Evolutionary conservation across 2,888 invertebrate genomes (phyloP), one percentile per base, ranked within the genome.

Genomic region (Leptinotarsa tumamoca): DNA sequence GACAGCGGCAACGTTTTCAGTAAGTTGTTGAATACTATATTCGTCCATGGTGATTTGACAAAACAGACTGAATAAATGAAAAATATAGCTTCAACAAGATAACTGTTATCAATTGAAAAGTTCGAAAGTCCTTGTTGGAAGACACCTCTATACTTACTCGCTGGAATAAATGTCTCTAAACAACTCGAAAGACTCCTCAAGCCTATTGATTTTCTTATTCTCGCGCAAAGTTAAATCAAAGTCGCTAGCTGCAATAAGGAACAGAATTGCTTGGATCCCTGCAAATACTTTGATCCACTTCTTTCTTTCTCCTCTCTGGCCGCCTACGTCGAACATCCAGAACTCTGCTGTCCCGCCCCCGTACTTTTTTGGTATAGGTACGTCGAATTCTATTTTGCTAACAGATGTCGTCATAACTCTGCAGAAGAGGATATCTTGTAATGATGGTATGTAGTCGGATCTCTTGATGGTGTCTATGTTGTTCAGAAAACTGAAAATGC

Each of bases 311-410:
- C 95, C 95, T 74, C 94, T 89, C 86, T 96, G 96, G 0, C 96
- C 96, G 0, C 96, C 96, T 0, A 96, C 96, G 85, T 96, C 96
- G 82, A 93, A 95, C 92, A 96, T 95, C 90, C 93, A 93, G 85
- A 95, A 95, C 43, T 92, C 91, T 83, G 94, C 94, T 7, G 89
- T 87, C 0, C 94, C 94, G 1, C 93, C 93, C 0, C 94, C 94
- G 89, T 93, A 91, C 66, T 91, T 91, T 84, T 91, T 92, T 4
- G 94, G 93, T 10, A 94, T 91, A 87, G 92, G 92, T 15, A 94
- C 92, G 85, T 92, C 91, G 82, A 95, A 95, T 82, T 94, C 93
- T 68, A 95, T 93, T 87, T 94, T 93, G 83, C 94, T 93, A 81
- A 95, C 94, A 21, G 92, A 92, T 0, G 92, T 92, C 0, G 95